A percentile compares a stretch with the other conserved stretches of the same genome.
Evolutionary conservation across 2,797 vertebrate species (phyloP).

Genomic region (Cheirogaleus major): DNA sequence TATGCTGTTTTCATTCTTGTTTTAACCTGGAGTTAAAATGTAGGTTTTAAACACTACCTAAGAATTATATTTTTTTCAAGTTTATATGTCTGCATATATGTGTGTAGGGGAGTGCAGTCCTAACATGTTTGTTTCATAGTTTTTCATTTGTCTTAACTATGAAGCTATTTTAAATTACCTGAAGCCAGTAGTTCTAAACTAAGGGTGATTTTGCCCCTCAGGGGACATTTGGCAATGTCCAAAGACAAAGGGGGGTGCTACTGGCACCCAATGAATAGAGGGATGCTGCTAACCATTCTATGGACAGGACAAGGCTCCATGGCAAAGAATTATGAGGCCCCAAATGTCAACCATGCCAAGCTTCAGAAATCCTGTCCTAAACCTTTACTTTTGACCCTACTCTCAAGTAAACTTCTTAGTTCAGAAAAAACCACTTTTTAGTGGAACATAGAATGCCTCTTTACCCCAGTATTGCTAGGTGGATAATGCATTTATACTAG

Average conservation of each 20-base stretch:
- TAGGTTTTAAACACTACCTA: neutral
- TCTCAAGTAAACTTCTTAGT: neutral
- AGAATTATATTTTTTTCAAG: neutral
- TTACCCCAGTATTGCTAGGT: neutral
- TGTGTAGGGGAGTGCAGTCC: neutral
- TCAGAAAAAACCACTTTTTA: neutral
- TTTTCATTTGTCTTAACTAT: neutral
- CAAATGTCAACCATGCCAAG: neutral
- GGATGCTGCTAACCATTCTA: neutral
- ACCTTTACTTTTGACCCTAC: neutral
- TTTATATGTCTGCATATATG: neutral
- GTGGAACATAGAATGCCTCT: neutral
- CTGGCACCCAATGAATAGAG: neutral
- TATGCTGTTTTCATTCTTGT: neutral
- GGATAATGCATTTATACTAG: neutral
- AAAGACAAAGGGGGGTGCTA: neutral
- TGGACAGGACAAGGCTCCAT: neutral
- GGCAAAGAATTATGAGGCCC: neutral
- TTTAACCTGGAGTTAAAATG: neutral
- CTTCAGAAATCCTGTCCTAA: neutral
- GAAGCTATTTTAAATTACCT: neutral
- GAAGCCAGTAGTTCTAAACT: neutral
- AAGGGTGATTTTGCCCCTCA: neutral
- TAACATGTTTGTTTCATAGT: neutral
- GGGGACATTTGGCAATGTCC: neutral